Base-by-base conservation (phyloP, 2,888 invertebrate species). In the Nemotelus pantherinus region DNA sequence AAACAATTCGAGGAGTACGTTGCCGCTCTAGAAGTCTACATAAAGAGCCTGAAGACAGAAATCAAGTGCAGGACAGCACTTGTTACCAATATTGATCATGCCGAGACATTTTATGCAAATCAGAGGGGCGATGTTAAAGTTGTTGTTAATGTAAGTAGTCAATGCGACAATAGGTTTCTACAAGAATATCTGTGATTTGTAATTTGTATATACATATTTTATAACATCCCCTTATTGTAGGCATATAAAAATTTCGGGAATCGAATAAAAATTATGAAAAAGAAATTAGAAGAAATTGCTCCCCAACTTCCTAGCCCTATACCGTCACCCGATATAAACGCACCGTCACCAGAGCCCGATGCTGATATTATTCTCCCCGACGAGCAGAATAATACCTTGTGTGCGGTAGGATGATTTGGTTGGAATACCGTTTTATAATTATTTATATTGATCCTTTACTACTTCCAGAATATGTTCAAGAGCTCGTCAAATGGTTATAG, bases 51-150 rank as follows among this genome's bases (percentile, higher is more conserved):
- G 75, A 94, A 95, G 82, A 89, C 93, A 47, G 96, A 97, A 88
- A 93, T 96, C 45, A 92, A 93, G 78, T 94, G 95, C 67, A 89
- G 97, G 80, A 92, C 91, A 81, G 90, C 93, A 2, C 89, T 98
- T 68, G 88, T 97, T 75, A 92, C 94, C 3, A 87, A 94, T 53
- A 87, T 98, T 68, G 92, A 93, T 76, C 93, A 94, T 64, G 95
- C 96, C 3, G 93, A 94, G 82, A 91, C 93, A 79, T 97, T 95
- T 87, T 95, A 97, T 85, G 93, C 95, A 58, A 94, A 93, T 39
- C 98, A 98, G 85, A 90, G 94, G 79, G 94, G 95, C 4, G 98
- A 99, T 89, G 98, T 98, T 10, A 97, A 96, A 89, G 93, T 98
- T 80, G 98, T 98, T 45, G 95, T 95, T 78, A 96, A 95, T 90